These are phyloP conservation scores for Amblyjoppa proteus DNA, from an alignment of 2,888 invertebrate species.

Conservation along the genomic window DNA sequence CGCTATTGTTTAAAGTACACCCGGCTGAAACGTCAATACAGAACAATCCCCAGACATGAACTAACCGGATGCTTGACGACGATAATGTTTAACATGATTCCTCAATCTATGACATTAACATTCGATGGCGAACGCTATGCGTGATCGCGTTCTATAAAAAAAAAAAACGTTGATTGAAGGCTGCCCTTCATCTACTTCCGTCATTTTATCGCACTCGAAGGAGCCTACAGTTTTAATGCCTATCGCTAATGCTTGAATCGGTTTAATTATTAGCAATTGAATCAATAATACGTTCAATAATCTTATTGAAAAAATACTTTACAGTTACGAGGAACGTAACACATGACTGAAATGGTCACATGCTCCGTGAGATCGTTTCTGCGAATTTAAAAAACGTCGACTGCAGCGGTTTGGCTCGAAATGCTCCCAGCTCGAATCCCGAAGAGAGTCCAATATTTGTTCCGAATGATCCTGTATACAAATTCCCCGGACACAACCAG, in stretches of 20 bases:
- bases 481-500: neutral
- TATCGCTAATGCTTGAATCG: no score
- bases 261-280: no score
- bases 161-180: no score
- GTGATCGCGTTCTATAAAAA: no score
- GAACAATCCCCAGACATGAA: neutral
- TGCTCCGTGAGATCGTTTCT: neutral
- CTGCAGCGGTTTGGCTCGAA: neutral
- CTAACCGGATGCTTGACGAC: neutral
- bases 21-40: conserved; percentile 7
- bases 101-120: neutral
- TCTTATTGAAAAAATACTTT: no score
- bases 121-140: no score
- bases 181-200: no score
- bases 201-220: no score
- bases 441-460: neutral
- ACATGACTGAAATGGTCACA: neutral
- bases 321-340: no score
- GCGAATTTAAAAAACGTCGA: neutral
- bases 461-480: neutral
- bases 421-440: neutral
- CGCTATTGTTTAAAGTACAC: conserved; percentile 19
- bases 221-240: no score
- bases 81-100: neutral
- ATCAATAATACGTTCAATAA: no score